Evolutionary conservation across 2,797 vertebrate species (phyloP).

Genomic region (Pipistrellus pygmaeus): DNA sequence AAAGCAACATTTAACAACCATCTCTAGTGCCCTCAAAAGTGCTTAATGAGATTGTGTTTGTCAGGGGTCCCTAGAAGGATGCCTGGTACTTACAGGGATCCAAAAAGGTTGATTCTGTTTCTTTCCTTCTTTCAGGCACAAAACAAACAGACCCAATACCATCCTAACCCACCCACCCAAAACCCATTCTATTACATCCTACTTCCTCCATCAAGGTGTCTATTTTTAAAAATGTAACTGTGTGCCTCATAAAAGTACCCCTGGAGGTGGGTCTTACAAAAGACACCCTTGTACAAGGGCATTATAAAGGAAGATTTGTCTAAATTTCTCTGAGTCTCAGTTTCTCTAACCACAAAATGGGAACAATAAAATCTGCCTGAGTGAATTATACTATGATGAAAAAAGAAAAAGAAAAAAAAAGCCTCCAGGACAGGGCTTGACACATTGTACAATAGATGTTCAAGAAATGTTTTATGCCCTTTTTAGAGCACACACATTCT

Average conservation of each 20-base stretch:
- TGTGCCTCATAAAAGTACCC: background rate
- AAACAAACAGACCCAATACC: background rate
- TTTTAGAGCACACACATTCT: background rate
- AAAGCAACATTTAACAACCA: background rate
- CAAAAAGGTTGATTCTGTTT: background rate
- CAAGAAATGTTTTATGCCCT: background rate
- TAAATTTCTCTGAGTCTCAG: background rate
- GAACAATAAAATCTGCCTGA: background rate
- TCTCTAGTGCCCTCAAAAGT: too few species aligned
- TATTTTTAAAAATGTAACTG: background rate
- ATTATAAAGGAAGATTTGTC: background rate
- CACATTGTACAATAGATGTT: background rate
- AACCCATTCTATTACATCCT: background rate
- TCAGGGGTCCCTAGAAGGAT: background rate
- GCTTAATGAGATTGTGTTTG: background rate
- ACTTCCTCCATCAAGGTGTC: background rate
- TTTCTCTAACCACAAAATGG: background rate
- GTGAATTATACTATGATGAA: background rate
- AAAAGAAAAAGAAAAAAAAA: too few species aligned
- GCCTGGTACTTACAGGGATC: too few species aligned
- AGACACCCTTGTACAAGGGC: background rate
- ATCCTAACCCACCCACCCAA: background rate
- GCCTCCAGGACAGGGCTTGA: too few species aligned
- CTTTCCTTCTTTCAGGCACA: background rate
- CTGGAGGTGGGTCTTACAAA: background rate